phyloP scores from a whole-genome alignment of 2,113 vertebrate species.

The Pyrgilauda ruficollis region DNA sequence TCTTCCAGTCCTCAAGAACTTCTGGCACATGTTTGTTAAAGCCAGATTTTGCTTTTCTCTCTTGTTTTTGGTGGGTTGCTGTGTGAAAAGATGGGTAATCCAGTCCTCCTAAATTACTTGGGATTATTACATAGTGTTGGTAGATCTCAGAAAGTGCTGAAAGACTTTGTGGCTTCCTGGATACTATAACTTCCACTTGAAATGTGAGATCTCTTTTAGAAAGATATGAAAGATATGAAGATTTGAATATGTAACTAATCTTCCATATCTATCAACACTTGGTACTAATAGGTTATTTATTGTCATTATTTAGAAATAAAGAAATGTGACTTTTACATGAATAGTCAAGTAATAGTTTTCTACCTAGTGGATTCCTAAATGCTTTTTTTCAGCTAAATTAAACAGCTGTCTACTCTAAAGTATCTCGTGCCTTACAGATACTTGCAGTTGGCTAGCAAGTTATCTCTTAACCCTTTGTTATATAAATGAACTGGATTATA shows the following conservation, averaged over 20 bases:
- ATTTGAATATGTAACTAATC: background rate
- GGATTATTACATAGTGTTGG: background rate
- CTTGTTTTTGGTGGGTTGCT: background rate
- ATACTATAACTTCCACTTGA: background rate
- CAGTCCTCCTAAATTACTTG: background rate
- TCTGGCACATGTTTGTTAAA: background rate
- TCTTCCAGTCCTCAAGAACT: background rate
- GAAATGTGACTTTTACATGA: background rate
- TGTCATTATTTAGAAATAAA: background rate
- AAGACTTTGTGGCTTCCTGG: background rate
- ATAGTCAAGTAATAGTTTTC: background rate
- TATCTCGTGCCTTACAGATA: background rate
- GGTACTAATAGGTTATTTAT: background rate
- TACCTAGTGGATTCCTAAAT: background rate
- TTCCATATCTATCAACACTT: background rate
- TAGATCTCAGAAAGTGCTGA: background rate
- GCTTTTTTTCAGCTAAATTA: background rate
- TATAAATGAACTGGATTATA: background rate
- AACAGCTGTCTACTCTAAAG: background rate
- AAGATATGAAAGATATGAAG: background rate
- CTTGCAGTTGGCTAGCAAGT: background rate
- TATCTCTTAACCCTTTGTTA: slow-evolving; percentile 6
- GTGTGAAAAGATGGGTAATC: background rate
- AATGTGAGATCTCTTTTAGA: background rate
- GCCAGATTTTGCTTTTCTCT: background rate